Base-by-base conservation (phyloP, 2,797 vertebrate species). In the Danio tinwini region DNA sequence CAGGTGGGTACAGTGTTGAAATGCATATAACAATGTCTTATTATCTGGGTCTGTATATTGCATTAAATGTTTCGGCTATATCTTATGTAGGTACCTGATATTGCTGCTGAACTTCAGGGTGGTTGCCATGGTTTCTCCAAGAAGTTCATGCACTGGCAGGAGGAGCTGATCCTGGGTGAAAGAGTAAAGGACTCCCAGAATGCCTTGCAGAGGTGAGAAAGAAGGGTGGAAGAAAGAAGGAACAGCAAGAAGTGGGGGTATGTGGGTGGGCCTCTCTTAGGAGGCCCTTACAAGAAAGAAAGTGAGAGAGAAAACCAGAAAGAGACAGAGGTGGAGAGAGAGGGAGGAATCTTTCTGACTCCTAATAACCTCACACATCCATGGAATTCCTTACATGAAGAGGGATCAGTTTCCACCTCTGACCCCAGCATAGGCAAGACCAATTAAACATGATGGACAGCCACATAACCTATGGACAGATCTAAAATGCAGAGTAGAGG, bases 121-220 rank as follows among this genome's bases (percentile, higher is more conserved):
- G 97, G 98, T 93, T 99, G 98, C 88, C 95, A 98, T 0, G 97
- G 98, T 88, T 99, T 99, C 89, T 98, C 97, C 87, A 95, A 92
- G 92, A 98, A 97, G 91, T 99, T 97, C 90, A 99, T 99, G 97
- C 96, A 96, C 91, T 99, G 98, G 98, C 97, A 98, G 88, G 97
- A 99, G 90, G 98, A 98, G 87, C 89, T 99, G 90, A 95, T 99
- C 89, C 91, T 99, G 80, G 98, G 98, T 0, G 97, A 96, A 81
- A 92, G 92, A 3, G 87, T 93, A 83, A 98, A 96, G 92, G 93
- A 91, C 89, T 88, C 92, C 76, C 93, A 95, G 87, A 95, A 97
- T 81, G 88, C 92, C 86, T 92, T 99, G 87, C 91, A 95, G 89
- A 98, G 97, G 98, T 99, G 85, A 91, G 93, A 80, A 58, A 59